A percentile compares a stretch with the other conserved stretches of the same genome.
Evolutionary conservation across 2,888 invertebrate genomes (phyloP).

Genomic region (Idaea straminata): DNA sequence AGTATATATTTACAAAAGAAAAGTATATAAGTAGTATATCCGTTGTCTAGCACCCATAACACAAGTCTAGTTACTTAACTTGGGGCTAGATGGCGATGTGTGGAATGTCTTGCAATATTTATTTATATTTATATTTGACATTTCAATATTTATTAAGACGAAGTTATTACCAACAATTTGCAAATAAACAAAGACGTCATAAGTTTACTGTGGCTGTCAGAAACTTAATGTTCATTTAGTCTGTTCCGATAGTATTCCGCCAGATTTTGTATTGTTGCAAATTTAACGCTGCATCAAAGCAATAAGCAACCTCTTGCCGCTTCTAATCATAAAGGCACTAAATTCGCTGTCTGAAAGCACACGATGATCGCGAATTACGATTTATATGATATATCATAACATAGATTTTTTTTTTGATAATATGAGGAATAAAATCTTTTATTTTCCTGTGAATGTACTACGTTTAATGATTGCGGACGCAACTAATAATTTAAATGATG

Average conservation of each 20-base stretch:
- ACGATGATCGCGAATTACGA: constrained; percentile 15
- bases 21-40: too few relatives aligned
- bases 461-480: neutral
- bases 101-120: too few relatives aligned
- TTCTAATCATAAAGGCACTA: constrained; percentile 57
- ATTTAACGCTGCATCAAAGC: constrained; percentile 62
- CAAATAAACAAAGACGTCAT: constrained; percentile 44
- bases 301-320: constrained; percentile 26
- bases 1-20: too few relatives aligned
- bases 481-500: neutral
- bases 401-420: too few relatives aligned
- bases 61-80: too few relatives aligned
- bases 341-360: constrained; percentile 53
- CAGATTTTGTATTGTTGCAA: constrained; percentile 68
- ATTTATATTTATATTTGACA: too few relatives aligned
- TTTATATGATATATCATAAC: too few relatives aligned
- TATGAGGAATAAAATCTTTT: too few relatives aligned
- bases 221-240: constrained; percentile 61
- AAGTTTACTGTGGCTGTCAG: constrained; percentile 43
- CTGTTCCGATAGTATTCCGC: constrained; percentile 63
- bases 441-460: too few relatives aligned
- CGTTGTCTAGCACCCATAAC: too few relatives aligned
- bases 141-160: constrained; percentile 25
- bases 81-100: too few relatives aligned
- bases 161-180: constrained; percentile 29